Conservation (phyloP, 1,140 invertebrate species). For the Drosophila ogumai region DNA sequence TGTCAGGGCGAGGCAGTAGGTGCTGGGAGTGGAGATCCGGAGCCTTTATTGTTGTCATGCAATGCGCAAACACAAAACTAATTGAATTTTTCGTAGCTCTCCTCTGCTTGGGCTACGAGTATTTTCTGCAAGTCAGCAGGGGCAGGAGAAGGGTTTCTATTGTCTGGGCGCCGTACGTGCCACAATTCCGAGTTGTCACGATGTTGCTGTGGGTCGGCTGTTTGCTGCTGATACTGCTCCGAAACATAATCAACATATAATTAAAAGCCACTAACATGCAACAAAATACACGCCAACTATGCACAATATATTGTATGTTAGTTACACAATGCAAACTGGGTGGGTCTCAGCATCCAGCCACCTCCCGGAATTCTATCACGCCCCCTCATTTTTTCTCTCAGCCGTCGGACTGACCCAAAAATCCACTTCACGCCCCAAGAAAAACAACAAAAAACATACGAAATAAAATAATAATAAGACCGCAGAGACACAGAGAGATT, state of each 20-base stretch:
- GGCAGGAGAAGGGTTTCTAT: slow-evolving; percentile 17
- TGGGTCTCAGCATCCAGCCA: slow-evolving; percentile 15
- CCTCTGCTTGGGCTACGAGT: slow-evolving; percentile 25
- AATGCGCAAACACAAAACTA: slow-evolving; percentile 82
- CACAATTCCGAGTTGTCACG: slow-evolving; percentile 63
- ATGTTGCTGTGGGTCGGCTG: slow-evolving; percentile 28
- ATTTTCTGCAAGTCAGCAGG: slow-evolving; percentile 52
- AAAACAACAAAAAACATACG: slow-evolving; percentile 22
- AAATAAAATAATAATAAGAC: slow-evolving; percentile 19
- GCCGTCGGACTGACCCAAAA: slow-evolving; percentile 64
- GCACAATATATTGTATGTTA: slow-evolving; percentile 36
- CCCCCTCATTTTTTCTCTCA: slow-evolving; percentile 11
- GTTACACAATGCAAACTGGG: slow-evolving; percentile 55
- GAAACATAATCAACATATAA: slow-evolving; percentile 82
- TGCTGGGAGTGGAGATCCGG: slow-evolving; percentile 1
- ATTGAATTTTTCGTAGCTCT: slow-evolving; percentile 74
- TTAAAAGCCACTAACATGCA: slow-evolving; percentile 82
- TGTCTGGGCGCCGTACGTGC: slow-evolving; percentile 66
- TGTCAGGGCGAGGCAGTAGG: slow-evolving; percentile 2
- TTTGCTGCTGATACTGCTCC: slow-evolving; percentile 59
- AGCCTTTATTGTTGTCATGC: slow-evolving; percentile 74
- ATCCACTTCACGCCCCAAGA: slow-evolving; percentile 59
- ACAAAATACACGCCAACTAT: slow-evolving; percentile 80
- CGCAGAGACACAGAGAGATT: slow-evolving; percentile 27
- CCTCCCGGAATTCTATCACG: slow-evolving; percentile 8